Evolutionary conservation across 2,113 vertebrate species (phyloP), one percentile per base, ranked within the genome.

Genomic region (Scortum barcoo): DNA sequence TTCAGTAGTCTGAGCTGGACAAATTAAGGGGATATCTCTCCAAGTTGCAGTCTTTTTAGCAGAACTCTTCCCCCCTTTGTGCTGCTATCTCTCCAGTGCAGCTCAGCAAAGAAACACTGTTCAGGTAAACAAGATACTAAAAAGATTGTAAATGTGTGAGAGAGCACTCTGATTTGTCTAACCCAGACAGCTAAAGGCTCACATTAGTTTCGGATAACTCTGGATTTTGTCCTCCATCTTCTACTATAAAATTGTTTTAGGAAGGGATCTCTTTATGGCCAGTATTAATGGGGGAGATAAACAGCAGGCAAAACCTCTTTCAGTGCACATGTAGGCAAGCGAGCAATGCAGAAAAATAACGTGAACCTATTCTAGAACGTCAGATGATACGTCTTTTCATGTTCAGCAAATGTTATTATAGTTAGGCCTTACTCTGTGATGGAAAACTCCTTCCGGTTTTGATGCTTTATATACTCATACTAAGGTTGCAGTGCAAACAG

Each of bases 101-200:
- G 58, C n/a, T 62, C 14, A 7, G 28, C 20, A 66, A 42, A 48
- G 61, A 44, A 77, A 26, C 28, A 1, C 16, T n/a, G 38, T 61
- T 30, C 46, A 75, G 30, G 16, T 46, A 63, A 62, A 54, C n/a
- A 1, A 65, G 48, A 28, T n/a, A 20, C 53, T 42, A 14, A 76
- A 20, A 42, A 65, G 36, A 54, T 30, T 65, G 19, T 38, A 42
- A 54, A 54, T 54, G 33, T 40, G 6, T 11, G 28, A 53, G n/a
- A 42, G 8, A 65, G 28, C 16, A 5, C 2, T 51, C 22, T 26
- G n/a, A 54, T 28, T 54, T 51, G 30, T 54, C 60, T 3, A 65
- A 30, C 36, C 42, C 22, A 5, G 63, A 57, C 63, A 11, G 50
- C 74, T 57, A 38, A 66, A 56, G 61, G 62, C 62, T 44, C 12